Evolutionary conservation across 2,797 vertebrate genomes (phyloP), one percentile per base, ranked within the genome.

Genomic region (Galaxias olidus): DNA sequence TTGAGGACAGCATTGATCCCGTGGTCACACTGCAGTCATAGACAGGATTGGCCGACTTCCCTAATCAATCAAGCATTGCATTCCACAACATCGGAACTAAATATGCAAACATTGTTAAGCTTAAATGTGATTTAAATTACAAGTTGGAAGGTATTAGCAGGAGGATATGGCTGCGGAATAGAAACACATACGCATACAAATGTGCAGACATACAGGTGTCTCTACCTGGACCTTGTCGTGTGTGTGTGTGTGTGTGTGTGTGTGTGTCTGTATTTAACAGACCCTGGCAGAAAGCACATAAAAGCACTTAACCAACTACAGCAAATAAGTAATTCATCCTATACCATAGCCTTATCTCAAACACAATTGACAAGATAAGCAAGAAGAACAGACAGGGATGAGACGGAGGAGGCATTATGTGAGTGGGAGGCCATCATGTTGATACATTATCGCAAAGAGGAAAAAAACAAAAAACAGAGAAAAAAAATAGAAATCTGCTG

Each of bases 351-450:
- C 30, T 30, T 3, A 30, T 30, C 30, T 30, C 30, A 30, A 30
- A 30, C 30, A 2, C 3, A 30, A 30, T 1, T n/a, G 11, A 50
- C 1, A 44, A 3, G 9, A 41, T n/a, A 18, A 65, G 59, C 64
- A 73, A 72, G 63, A 59, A 74, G 75, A 73, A 74, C 64, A 76
- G 71, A 74, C 65, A 63, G 68, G 65, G 69, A 59, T n/a, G 13
- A 62, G 42, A 66, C 52, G 54, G 63, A 49, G 74, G 73, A 18
- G n/a, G 65, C 75, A 71, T 61, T 62, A 75, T 67, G 12, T 56
- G 75, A 68, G 80, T 87, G 81, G 78, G 82, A 78, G 82, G 80
- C 77, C 79, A 83, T 76, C 75, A 79, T 64, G 62, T 77, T 82
- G 74, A 83, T 80, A 74, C 65, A 75, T 49, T 73, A 74, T 75